A percentile compares a stretch with the other conserved stretches of the same genome.
These are phyloP conservation scores for Trematomus loennbergii DNA, from an alignment of 2,113 vertebrate species.

Conservation along the genomic window DNA sequence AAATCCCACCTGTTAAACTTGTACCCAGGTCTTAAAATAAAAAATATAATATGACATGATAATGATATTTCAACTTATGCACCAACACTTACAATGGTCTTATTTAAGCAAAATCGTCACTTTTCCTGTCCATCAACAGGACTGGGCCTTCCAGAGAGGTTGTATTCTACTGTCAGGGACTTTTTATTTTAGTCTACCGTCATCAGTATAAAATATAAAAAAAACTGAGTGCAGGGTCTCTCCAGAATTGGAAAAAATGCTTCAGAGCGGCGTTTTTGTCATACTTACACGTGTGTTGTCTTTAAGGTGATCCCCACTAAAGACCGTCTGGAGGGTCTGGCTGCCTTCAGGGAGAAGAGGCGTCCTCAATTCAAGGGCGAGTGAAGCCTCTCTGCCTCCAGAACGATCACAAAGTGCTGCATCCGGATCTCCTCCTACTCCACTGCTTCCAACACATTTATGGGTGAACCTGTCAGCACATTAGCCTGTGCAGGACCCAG, in stretches of 20 bases:
- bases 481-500: constrained; percentile 30
- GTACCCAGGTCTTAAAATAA: no score
- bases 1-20: no score
- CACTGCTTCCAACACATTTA: constrained; percentile 60
- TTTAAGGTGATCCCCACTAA: constrained; percentile 96
- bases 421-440: constrained; percentile 45
- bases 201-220: neutral
- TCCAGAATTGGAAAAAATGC: no score
- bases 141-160: neutral
- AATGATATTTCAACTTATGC: no score
- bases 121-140: no score
- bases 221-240: neutral
- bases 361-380: constrained; percentile 93
- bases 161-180: neutral
- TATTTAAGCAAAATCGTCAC: no score
- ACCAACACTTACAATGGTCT: no score
- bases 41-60: no score
- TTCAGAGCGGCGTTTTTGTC: neutral
- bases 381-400: constrained; percentile 68
- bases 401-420: constrained; percentile 21
- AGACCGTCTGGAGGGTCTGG: constrained; percentile 95
- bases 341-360: constrained; percentile 97
- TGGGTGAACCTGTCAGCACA: constrained; percentile 13
- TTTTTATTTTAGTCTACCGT: neutral
- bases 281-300: constrained; percentile 16